Evolutionary conservation across 2,113 vertebrate genomes (phyloP).

Genomic region (Xenotilapia flavipinnis): DNA sequence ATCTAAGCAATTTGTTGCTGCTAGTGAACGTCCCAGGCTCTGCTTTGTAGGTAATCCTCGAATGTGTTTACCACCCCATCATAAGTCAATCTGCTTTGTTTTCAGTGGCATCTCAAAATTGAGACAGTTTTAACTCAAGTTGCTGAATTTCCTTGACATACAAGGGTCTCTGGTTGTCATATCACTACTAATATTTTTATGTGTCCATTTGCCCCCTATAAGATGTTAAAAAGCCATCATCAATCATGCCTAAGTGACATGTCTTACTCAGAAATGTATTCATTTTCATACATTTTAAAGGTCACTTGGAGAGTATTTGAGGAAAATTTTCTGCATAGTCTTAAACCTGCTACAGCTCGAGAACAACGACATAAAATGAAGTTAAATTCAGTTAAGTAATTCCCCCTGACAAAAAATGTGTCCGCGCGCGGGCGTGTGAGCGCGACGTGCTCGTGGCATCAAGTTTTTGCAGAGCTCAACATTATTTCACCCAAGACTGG

Average conservation of each 20-base stretch:
- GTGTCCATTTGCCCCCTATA: background rate
- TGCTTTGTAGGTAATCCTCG: background rate
- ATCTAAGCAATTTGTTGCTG: background rate
- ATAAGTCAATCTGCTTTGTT: background rate
- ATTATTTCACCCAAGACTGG: constrained; percentile 6
- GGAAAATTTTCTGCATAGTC: background rate
- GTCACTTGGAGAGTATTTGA: background rate
- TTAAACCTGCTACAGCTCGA: background rate
- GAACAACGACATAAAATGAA: background rate
- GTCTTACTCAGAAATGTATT: background rate
- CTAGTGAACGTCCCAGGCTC: accelerated
- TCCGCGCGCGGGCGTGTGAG: background rate
- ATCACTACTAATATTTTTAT: background rate
- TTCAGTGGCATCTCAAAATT: background rate
- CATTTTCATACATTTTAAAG: background rate
- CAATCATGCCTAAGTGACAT: background rate
- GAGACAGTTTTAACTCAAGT: background rate
- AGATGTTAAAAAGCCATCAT: background rate
- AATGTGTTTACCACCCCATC: accelerated
- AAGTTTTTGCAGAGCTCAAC: constrained; percentile 59
- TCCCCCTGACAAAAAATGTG: background rate
- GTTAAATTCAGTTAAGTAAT: background rate
- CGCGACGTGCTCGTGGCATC: background rate
- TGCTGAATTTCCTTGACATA: background rate
- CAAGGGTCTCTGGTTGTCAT: background rate